Conservation (phyloP, 2,113 vertebrate genomes). For the Chaenogobius annularis region DNA sequence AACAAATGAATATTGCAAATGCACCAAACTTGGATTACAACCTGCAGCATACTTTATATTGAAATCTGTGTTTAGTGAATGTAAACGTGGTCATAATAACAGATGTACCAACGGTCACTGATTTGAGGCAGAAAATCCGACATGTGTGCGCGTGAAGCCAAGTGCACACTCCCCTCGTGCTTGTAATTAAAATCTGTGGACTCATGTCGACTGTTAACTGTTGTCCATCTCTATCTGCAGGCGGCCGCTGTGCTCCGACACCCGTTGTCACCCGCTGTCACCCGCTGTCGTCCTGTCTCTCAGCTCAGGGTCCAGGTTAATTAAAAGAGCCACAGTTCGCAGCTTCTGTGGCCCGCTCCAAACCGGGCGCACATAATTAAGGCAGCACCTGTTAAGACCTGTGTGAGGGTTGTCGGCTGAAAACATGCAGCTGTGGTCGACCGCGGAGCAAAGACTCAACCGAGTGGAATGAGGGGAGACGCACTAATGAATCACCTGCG, state of each 20-base stretch:
- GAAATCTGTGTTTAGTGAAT: conserved; percentile 6
- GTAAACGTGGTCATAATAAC: conserved; percentile 19
- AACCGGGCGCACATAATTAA: conserved; percentile 67
- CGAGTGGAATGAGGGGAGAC: conserved; percentile 30
- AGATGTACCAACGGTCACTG: conserved; percentile 30
- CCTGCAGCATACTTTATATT: not conserved
- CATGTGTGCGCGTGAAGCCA: conserved; percentile 12
- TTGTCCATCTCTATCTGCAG: conserved; percentile 47
- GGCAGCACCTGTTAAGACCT: conserved; percentile 73
- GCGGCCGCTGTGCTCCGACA: conserved; percentile 41
- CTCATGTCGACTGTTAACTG: conserved; percentile 49
- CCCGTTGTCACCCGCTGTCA: conserved; percentile 25
- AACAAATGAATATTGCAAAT: not conserved
- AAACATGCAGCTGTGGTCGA: conserved; percentile 31
- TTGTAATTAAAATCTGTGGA: conserved; percentile 68
- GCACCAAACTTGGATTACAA: not conserved
- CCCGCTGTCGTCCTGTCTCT: conserved; percentile 51
- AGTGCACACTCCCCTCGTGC: conserved; percentile 25
- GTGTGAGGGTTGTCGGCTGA: conserved; percentile 44
- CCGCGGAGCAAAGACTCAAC: conserved; percentile 16
- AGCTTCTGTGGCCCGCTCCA: conserved; percentile 29
- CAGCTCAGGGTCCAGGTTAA: conserved; percentile 64
- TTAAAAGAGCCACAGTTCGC: conserved; percentile 60
- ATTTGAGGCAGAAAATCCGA: conserved; percentile 14
- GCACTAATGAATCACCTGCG: conserved; percentile 28